Evolutionary conservation across 2,888 invertebrate genomes (phyloP), one percentile per base, ranked within the genome.

Genomic region (Aphodius granarius): DNA sequence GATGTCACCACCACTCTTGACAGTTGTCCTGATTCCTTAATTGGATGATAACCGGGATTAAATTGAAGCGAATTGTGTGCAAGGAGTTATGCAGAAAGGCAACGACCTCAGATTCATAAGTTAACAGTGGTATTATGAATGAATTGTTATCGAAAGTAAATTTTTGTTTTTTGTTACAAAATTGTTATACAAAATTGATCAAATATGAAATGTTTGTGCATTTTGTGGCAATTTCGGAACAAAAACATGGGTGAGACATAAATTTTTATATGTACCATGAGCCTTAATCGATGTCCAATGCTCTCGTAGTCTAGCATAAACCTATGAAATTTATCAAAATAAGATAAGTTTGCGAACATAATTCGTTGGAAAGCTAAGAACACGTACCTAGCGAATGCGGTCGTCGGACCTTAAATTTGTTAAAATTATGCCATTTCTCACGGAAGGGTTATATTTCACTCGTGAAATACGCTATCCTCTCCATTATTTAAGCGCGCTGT

Each of bases 361-460:
- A 74, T 63, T 63, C 62, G 15, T 19, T 4, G 66, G 63, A 64
- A 71, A 16, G 20, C 71, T 16, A 21, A n/a, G 21, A 23, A 63
- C n/a, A n/a, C n/a, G 19, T 9, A 66, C 66, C 20, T 6, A n/a
- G 20, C 20, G 21, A 23, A 63, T 64, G 71, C 22, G 22, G 65
- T 64, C 70, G 71, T 68, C 16, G 63, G 74, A 63, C 71, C 74
- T 74, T 75, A 72, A 75, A 75, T 75, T 75, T 75, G 75, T 72
- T 75, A 72, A 75, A 76, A 76, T 76, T 76, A 76, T 66, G 73
- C 63, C 71, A 73, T 73, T 76, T 73, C 73, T 22, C 66, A 70
- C 70, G 73, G 71, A 43, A 73, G 73, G 71, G 73, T 64, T 22
- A 71, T 76, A 76, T 70, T 73, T 76, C 68, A 76, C 66, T 21